These are phyloP conservation scores for Psittacula cyanocephala DNA, from an alignment of 2,113 vertebrate genomes.

Conservation along the genomic window DNA sequence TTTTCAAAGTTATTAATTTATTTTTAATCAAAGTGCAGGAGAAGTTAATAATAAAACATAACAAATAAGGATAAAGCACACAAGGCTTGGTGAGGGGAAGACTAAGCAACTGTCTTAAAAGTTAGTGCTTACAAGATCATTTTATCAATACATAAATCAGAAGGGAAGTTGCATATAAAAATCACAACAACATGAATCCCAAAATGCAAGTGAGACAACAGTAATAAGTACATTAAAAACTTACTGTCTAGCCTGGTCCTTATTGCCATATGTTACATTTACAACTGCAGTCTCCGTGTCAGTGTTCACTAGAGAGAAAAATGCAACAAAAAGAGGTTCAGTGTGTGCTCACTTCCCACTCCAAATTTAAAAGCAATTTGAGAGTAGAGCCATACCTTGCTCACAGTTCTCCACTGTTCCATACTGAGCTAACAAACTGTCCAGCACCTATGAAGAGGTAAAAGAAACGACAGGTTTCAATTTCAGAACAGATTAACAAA, in stretches of 20 bases:
- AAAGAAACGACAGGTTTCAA: slow-evolving; percentile 52
- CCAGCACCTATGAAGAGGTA: slow-evolving; percentile 79
- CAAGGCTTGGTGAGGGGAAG: fast-evolving
- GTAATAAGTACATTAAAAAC: slow-evolving; percentile 50
- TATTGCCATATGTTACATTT: slow-evolving; percentile 94
- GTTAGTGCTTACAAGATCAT: background rate
- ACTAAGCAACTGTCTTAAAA: background rate
- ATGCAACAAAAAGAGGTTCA: background rate
- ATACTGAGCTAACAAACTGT: slow-evolving; percentile 89
- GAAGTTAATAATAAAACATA: background rate
- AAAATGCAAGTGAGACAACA: background rate
- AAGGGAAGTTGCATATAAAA: background rate
- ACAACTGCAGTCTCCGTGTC: slow-evolving; percentile 98
- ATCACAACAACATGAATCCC: background rate
- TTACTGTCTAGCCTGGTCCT: slow-evolving; percentile 98
- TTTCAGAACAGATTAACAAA: slow-evolving; percentile 22
- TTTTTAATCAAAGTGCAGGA: background rate
- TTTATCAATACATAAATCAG: background rate
- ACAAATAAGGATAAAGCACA: background rate
- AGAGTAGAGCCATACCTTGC: slow-evolving; percentile 79
- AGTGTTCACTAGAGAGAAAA: slow-evolving; percentile 88
- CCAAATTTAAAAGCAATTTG: slow-evolving; percentile 26
- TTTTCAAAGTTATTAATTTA: background rate
- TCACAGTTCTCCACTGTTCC: slow-evolving; percentile 91
- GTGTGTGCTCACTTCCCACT: background rate